These are phyloP conservation scores for Deladenus siricidicola DNA, from an alignment of 2,888 invertebrate genomes.

Conservation along the genomic window DNA sequence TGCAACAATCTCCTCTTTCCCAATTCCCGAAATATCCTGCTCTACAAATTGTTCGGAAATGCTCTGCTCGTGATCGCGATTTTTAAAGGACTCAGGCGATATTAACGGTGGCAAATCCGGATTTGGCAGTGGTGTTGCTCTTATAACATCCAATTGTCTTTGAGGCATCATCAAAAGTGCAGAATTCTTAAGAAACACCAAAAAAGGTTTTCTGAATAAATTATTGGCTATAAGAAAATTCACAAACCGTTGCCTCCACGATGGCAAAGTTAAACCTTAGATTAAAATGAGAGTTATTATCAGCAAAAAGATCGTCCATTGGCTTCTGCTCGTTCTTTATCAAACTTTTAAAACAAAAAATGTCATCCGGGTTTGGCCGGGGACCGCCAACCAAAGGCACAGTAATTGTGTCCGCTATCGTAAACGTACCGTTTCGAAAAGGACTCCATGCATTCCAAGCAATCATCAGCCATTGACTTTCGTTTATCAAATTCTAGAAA, in stretches of 20 bases:
- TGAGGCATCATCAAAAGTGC: not conserved
- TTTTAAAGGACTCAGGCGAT: not conserved
- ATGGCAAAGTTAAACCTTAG: slow-evolving; percentile 18
- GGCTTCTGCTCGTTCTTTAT: not conserved
- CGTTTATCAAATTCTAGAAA: not conserved
- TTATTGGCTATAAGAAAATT: too few relatives aligned
- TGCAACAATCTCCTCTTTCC: not conserved
- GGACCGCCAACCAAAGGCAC: slow-evolving; percentile 55
- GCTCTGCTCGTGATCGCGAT: not conserved
- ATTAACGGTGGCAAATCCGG: not conserved
- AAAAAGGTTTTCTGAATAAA: too few relatives aligned
- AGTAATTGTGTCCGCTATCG: slow-evolving; percentile 37
- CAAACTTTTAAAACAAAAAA: slow-evolving; percentile 52
- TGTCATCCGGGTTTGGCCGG: slow-evolving; percentile 52
- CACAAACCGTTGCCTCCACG: slow-evolving; percentile 17
- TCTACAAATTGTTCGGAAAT: not conserved
- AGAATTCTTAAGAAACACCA: slow-evolving; percentile 5
- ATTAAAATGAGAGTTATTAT: slow-evolving; percentile 10
- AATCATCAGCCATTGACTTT: slow-evolving; percentile 36
- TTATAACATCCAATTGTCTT: too few relatives aligned
- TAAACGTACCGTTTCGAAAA: slow-evolving; percentile 43
- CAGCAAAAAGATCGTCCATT: not conserved
- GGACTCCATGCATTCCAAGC: slow-evolving; percentile 57
- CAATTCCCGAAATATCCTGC: not conserved
- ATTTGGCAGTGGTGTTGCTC: not conserved